Base-by-base conservation (phyloP, 2,888 invertebrate species). In the Drosophila siamana region DNA sequence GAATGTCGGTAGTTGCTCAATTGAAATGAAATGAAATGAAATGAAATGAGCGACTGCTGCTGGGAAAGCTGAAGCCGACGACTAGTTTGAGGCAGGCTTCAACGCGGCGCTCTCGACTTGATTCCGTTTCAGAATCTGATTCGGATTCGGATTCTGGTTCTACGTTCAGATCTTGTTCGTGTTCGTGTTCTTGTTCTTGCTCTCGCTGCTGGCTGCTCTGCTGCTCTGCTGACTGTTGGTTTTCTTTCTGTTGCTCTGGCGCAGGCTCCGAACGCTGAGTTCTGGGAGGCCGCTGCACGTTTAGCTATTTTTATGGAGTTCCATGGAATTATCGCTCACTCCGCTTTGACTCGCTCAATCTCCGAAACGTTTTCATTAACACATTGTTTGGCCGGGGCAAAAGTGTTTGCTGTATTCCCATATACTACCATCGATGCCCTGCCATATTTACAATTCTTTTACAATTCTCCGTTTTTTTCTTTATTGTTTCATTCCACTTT, bases 271-370 rank as follows among this genome's bases (percentile, higher is more conserved):
- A 36, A 9, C 56, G 48, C 69, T 11, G 33, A 54, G 67, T 79
- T 86, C 86, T 83, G 82, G 82, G 84, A 86, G 86, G 86, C 86
- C 86, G 57, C 59, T 73, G 85, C 84, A 82, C 87, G 82, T 74
- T 83, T 81, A 86, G 79, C 76, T 86, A 86, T 83, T 84, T 83
- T 83, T 86, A 86, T 83, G 82, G 85, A 84, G 85, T 83, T 83
- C 83, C 86, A 68, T 26, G 70, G 86, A 84, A 87, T 73, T 82
- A 75, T 70, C 72, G 77, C 67, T 74, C 68, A 46, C 54, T 74
- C 64, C 44, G 57, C 43, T 73, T 60, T 62, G 33, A 33, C 63
- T 73, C 67, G 51, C 59, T 38, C 52, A 65, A 68, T 66, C 74
- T 66, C 28, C 30, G 64, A 69, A 56, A 83, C 75, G 62, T 86